Base-by-base conservation (phyloP, 1,140 invertebrate genomes). In the Tribolium madens region DNA sequence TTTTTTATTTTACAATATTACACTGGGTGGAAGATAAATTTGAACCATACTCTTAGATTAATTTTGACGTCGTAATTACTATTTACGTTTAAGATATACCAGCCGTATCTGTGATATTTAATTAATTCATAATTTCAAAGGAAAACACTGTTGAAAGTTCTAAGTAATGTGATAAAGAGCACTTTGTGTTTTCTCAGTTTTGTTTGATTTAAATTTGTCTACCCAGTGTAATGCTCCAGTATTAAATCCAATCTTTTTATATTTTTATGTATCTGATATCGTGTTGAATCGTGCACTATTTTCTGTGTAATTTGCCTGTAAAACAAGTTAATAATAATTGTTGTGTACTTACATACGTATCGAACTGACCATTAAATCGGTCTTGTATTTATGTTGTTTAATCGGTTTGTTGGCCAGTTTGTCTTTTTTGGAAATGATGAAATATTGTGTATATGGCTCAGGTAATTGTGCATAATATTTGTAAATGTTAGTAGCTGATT, bases 381-480 rank as follows among this genome's bases (percentile, higher is more conserved):
- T 64, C 12, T 33, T 18, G 26, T 33, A 31, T 31, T 64, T 10
- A 64, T 33, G 12, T 33, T 64, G 21, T 31, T 42, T 13, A 12
- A 21, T 42, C 57, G 57, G 36, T 33, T 64, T 64, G n/a, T 13
- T 33, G 10, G 57, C 9, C 26, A 14, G 57, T 64, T 57, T 64
- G 26, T 14, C 0, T 33, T 64, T 33, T 64, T 33, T 14, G 4
- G 13, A 36, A 64, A 64, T 60, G 53, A 64, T 13, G n/a, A 64
- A 64, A 64, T 64, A 15, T 75, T 76, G 46, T 77, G 48, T 52
- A 77, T 73, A 50, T 64, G 76, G 76, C 76, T 77, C 76, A 77
- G 76, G 76, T 77, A 53, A 72, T 72, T 72, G 70, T 72, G 70
- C 70, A 72, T 72, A 74, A 73, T 57, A 75, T 47, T 60, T 75